Evolutionary conservation across 2,888 invertebrate genomes (phyloP).

Genomic region (Drosophila meridiana): DNA sequence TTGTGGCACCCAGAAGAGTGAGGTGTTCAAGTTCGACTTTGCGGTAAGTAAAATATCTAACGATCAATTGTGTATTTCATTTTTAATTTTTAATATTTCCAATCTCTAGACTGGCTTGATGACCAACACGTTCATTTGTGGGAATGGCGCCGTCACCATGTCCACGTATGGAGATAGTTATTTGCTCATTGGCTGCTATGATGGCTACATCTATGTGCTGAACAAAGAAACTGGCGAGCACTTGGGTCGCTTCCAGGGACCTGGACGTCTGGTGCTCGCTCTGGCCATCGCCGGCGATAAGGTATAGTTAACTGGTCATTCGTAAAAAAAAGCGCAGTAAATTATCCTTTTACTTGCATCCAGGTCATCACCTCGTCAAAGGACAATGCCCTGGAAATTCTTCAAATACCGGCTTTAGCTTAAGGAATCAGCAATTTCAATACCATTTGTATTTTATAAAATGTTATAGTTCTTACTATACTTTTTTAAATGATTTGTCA

Average conservation of each 20-base stretch:
- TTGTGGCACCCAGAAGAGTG: slow-evolving; percentile 90
- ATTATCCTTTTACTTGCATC: not conserved
- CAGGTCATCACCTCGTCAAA: slow-evolving; percentile 90
- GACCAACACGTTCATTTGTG: slow-evolving; percentile 87
- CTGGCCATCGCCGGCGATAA: slow-evolving; percentile 89
- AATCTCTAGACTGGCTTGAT: slow-evolving; percentile 88
- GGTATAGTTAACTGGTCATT: slow-evolving; percentile 83
- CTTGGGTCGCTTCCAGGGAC: slow-evolving; percentile 89
- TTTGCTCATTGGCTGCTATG: slow-evolving; percentile 91
- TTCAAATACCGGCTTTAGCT: slow-evolving; percentile 87
- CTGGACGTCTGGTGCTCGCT: slow-evolving; percentile 90
- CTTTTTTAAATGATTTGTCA: slow-evolving; percentile 7
- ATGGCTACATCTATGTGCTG: slow-evolving; percentile 91
- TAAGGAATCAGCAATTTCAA: slow-evolving; percentile 3
- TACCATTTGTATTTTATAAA: slow-evolving; percentile 25
- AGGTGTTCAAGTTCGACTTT: slow-evolving; percentile 91
- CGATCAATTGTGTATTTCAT: accelerated
- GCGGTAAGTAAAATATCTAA: slow-evolving; percentile 86
- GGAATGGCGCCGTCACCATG: slow-evolving; percentile 91
- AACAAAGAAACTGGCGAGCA: slow-evolving; percentile 85
- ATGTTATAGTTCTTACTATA: slow-evolving; percentile 22
- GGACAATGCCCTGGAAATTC: slow-evolving; percentile 88
- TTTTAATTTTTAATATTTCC: not conserved
- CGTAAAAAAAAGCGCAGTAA: not conserved
- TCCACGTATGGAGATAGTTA: slow-evolving; percentile 88